A percentile compares a stretch with the other conserved stretches of the same genome.
Evolutionary conservation across 92 coral and sea anemone species (phyloP).

Genomic region (Epizoanthus illoricatus): DNA sequence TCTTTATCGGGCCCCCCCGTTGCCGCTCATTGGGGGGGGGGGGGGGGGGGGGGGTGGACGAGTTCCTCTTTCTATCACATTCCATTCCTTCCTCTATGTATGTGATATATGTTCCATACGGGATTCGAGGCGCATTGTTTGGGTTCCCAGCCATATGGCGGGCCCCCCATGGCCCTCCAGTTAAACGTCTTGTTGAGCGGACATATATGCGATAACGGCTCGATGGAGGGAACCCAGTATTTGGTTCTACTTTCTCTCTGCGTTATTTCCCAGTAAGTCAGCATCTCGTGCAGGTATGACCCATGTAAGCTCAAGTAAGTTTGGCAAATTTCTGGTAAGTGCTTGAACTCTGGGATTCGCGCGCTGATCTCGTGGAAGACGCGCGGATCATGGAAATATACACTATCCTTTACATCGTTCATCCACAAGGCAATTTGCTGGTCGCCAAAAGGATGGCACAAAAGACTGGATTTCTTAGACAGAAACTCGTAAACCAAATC

Average conservation of each 20-base stretch:
- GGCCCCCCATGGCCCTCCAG: constrained; percentile 86
- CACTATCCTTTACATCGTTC: constrained; percentile 75
- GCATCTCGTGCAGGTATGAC: constrained; percentile 78
- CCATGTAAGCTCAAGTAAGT: constrained; percentile 87
- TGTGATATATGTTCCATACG: constrained; percentile 66
- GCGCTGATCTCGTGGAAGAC: constrained; percentile 81
- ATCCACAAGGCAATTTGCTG: constrained; percentile 94
- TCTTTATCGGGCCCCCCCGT: too few species aligned
- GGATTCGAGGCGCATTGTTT: constrained; percentile 69
- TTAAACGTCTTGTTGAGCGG: constrained; percentile 72
- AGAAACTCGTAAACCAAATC: constrained; percentile 76
- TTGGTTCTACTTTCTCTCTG: constrained; percentile 44
- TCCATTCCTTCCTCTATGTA: constrained; percentile 75
- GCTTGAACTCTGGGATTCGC: constrained; percentile 64
- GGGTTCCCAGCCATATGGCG: constrained; percentile 81
- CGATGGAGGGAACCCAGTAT: constrained; percentile 82
- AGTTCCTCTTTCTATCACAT: constrained; percentile 36
- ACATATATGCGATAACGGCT: constrained; percentile 72
- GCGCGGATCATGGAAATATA: constrained; percentile 88
- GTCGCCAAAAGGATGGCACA: constrained; percentile 96
- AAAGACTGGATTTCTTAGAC: constrained; percentile 54
- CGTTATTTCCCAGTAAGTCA: constrained; percentile 76
- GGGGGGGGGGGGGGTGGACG: too few species aligned
- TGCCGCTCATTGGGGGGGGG: too few species aligned
- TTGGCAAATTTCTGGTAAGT: constrained; percentile 59